A percentile compares a stretch with the other conserved stretches of the same genome.
Conservation (phyloP, 2,888 invertebrate genomes). For the Leptopilina syphax region DNA sequence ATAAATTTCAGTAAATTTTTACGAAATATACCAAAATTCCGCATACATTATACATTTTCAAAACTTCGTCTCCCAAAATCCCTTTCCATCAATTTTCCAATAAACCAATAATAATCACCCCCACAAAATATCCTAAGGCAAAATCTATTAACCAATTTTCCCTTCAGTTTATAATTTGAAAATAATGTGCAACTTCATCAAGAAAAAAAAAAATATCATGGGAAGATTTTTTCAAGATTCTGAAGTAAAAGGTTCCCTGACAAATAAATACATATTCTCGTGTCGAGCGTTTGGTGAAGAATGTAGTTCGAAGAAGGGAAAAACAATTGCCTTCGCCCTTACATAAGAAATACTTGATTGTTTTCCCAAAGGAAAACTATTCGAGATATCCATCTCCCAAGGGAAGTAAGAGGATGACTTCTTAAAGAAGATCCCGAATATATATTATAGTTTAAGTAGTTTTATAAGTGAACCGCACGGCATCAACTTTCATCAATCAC, state of each 20-base stretch:
- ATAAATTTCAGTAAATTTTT: too few relatives aligned
- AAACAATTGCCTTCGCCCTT: conserved; percentile 5
- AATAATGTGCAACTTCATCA: not conserved
- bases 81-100: too few relatives aligned
- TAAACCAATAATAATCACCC: too few relatives aligned
- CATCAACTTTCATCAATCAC: conserved; percentile 35
- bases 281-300: not conserved
- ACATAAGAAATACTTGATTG: conserved; percentile 24
- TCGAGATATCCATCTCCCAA: conserved; percentile 23
- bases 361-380: conserved; percentile 24
- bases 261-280: not conserved
- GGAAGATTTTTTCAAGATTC: not conserved
- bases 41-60: too few relatives aligned
- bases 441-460: not conserved
- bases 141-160: too few relatives aligned
- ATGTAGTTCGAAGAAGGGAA: conserved; percentile 28
- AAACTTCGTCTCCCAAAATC: too few relatives aligned
- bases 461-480: conserved; percentile 23
- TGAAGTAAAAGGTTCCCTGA: not conserved
- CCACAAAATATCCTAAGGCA: too few relatives aligned
- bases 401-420: conserved; percentile 29
- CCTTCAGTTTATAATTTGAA: not conserved
- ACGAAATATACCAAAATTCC: too few relatives aligned
- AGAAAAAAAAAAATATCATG: not conserved
- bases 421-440: conserved; percentile 3